Base-by-base conservation (phyloP, 2,888 invertebrate genomes). In the Nymphalis polychloros region DNA sequence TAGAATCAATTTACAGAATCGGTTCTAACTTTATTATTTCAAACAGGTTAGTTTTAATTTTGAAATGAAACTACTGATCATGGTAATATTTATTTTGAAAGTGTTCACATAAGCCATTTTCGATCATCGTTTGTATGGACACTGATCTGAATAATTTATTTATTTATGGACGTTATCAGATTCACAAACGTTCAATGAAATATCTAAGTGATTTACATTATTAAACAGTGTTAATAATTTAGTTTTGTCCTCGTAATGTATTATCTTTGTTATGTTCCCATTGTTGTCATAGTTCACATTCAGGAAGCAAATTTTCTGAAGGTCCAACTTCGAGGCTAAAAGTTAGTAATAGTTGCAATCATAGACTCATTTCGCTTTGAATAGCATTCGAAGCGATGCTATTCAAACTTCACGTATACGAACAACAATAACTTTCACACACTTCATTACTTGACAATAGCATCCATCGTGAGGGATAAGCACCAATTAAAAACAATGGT, bases 401-500 rank as follows among this genome's bases (percentile, higher is more conserved):
- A 63, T 68, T 64, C 64, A 68, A 68, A 68, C 61, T 64, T 64
- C 65, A 59, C 57, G 59, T 72, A 72, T 70, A 67, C 69, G 66
- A 74, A 72, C 73, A 73, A 75, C 75, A 70, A 66, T 66, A 66
- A 66, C 63, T 67, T 66, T 61, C 77, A 77, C 69, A 76, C 78
- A 81, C 82, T 80, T 81, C 81, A 81, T 84, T 84, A 82, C 78
- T 72, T 77, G 75, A 73, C 76, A 79, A 82, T 78, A 76, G 75
- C 67, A 63, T 67, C 63, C 68, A 72, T 79, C 79, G 75, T 80
- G 78, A 81, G 80, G 84, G 83, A 82, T 81, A 83, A 86, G 85
- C 80, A 80, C 81, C 85, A 86, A 88, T 87, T 88, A 86, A 87
- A 86, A 85, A 85, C 83, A 84, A 84, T 84, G 83, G 81, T 66